Evolutionary conservation across 2,888 invertebrate species (phyloP), one percentile per base, ranked within the genome.

Genomic region (Linhomoeus sp.): DNA sequence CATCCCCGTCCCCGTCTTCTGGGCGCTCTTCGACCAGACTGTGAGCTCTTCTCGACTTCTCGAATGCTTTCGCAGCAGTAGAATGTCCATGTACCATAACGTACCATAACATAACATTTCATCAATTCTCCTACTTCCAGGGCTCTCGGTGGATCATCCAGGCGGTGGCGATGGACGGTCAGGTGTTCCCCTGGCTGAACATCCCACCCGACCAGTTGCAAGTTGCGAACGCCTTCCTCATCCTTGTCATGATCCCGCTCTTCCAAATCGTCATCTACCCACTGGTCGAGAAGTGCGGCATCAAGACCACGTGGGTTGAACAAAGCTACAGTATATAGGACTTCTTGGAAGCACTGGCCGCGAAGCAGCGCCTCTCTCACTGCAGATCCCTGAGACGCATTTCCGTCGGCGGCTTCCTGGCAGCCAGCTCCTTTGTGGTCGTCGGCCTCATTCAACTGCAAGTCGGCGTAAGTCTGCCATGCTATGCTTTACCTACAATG

Each of bases 21-120:
- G 90, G 90, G 85, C 92, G 0, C 73, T 94, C 0, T 92, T 81
- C 66, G 92, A 94, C 66, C 94, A 94, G 66, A 87, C 86, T 73
- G 80, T 77, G 63, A 57, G 64, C 22, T 22, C n/a, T n/a, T n/a
- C n/a, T n/a, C n/a, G n/a, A n/a, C n/a, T n/a, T n/a, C n/a, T n/a
- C n/a, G n/a, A n/a, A n/a, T n/a, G n/a, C n/a, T n/a, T n/a, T n/a
- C n/a, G n/a, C n/a, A n/a, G n/a, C n/a, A n/a, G n/a, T n/a, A n/a
- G n/a, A n/a, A 44, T n/a, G 26, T 26, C n/a, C n/a, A n/a, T n/a
- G n/a, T n/a, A n/a, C n/a, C n/a, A n/a, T n/a, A n/a, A n/a, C n/a
- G n/a, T n/a, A n/a, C n/a, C n/a, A n/a, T n/a, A n/a, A n/a, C n/a
- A n/a, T n/a, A n/a, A n/a, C n/a, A n/a, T n/a, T n/a, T n/a, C n/a